These are phyloP conservation scores for Aquatica leii DNA, from an alignment of 2,888 invertebrate genomes.

Conservation along the genomic window DNA sequence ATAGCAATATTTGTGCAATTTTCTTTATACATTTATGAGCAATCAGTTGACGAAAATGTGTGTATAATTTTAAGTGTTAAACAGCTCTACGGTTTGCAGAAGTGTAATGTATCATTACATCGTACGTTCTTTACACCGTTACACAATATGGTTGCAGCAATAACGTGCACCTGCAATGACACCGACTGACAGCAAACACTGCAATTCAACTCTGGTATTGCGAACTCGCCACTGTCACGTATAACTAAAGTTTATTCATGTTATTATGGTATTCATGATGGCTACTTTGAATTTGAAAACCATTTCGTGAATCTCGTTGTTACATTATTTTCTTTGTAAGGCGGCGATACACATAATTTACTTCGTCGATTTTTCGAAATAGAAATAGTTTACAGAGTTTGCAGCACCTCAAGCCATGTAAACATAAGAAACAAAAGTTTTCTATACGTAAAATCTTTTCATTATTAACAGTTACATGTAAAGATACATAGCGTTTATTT, in stretches of 20 bases:
- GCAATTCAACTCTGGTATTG: conserved; percentile 30
- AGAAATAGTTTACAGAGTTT: too few species aligned
- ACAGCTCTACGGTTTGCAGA: conserved; percentile 48
- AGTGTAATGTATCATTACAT: conserved; percentile 47
- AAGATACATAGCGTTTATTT: too few species aligned
- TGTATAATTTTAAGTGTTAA: conserved; percentile 51
- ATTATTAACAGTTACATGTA: too few species aligned
- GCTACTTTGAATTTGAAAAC: conserved; percentile 43
- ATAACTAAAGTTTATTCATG: conserved; percentile 42
- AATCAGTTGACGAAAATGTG: conserved; percentile 44
- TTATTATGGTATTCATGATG: conserved; percentile 44
- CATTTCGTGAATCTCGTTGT: conserved; percentile 41
- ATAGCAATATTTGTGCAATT: too few species aligned
- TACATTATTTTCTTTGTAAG: too few species aligned
- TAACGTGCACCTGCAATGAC: conserved; percentile 44
- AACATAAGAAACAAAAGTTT: too few species aligned
- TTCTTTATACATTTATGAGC: too few species aligned
- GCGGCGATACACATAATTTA: too few species aligned
- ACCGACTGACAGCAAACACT: conserved; percentile 32
- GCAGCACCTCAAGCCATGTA: too few species aligned
- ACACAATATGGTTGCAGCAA: conserved; percentile 46
- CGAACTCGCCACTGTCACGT: conserved; percentile 45
- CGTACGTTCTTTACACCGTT: conserved; percentile 40
- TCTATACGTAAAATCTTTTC: too few species aligned
- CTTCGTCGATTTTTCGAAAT: too few species aligned